phyloP scores from a whole-genome alignment of 2,113 vertebrate genomes.

The Malaclemys terrapin region DNA sequence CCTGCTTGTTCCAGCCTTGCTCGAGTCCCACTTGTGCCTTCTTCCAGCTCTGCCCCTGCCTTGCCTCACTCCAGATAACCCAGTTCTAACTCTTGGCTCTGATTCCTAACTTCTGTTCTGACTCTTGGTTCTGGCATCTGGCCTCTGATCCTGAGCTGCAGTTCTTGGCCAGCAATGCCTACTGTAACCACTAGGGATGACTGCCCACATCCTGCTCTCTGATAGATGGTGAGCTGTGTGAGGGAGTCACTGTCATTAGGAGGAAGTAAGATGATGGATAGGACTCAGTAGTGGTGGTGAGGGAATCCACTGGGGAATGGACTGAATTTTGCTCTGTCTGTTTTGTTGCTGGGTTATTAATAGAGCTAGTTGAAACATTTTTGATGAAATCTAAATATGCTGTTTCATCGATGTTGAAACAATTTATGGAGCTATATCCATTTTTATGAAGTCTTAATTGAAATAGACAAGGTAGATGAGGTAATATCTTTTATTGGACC shows the following conservation, averaged over 20 bases:
- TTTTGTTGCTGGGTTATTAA: neutral
- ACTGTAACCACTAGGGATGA: neutral
- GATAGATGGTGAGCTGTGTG: rapidly evolving
- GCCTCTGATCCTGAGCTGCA: neutral
- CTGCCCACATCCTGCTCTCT: neutral
- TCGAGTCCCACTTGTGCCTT: neutral
- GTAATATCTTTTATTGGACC: neutral
- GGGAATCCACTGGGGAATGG: neutral
- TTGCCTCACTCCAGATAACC: neutral
- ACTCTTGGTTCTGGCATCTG: neutral
- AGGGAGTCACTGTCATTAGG: neutral
- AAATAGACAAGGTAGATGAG: neutral
- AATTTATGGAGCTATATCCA: neutral
- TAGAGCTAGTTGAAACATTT: neutral
- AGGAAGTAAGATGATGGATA: neutral
- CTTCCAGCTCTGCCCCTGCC: neutral
- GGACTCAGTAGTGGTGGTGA: neutral
- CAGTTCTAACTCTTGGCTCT: neutral
- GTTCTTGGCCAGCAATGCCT: neutral
- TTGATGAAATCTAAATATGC: neutral
- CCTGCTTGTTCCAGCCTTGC: too few relatives aligned
- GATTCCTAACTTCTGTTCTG: neutral
- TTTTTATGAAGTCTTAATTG: neutral
- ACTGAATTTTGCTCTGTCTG: neutral
- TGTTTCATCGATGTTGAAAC: neutral